Base-by-base conservation (phyloP, 1,140 invertebrate species). In the Camponotus vicinus region DNA sequence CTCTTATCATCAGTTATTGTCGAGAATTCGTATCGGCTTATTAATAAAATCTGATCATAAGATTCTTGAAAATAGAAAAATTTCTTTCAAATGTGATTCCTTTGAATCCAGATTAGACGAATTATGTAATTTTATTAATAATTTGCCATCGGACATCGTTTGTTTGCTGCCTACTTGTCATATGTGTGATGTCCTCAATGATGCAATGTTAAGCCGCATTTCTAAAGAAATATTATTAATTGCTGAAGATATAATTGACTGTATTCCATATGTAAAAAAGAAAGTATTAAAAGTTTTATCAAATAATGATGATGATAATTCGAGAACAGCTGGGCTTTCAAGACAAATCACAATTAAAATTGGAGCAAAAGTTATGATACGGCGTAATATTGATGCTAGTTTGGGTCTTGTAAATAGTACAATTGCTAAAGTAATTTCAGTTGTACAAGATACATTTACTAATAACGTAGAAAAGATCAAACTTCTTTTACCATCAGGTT, bases 191-290 rank as follows among this genome's bases (percentile, higher is more conserved):
- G 37, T 37, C 5, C 37, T 37, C 5, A 37, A 37, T 37, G 5
- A 37, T 37, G 37, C 37, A 37, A 37, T 37, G 37, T 37, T 37
- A 37, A 37, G 37, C 5, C 37, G 5, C 37, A 37, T 37, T 37
- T 37, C 37, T 37, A 37, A 64, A 37, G 21, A 64, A 64, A 64
- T 64, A 37, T 2, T 64, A 64, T 64, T 64, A 64, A 64, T 40
- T 40, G 34, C 63, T 11, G 63, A 64, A 18, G 34, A 64, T 64
- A 64, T 32, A 3, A 64, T 64, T 13, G 63, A 64, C 13, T 64
- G 34, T 64, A 64, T 37, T 32, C 13, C 32, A 64, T 64, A 15
- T 37, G 21, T 64, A 64, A 64, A 64, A 64, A 40, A 64, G 37
- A 64, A 64, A 37, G 63, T 64, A 8, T 15, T 18, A 64, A 64